Base-by-base conservation (phyloP, 1,140 invertebrate genomes). In the Centruroides sculpturatus region DNA sequence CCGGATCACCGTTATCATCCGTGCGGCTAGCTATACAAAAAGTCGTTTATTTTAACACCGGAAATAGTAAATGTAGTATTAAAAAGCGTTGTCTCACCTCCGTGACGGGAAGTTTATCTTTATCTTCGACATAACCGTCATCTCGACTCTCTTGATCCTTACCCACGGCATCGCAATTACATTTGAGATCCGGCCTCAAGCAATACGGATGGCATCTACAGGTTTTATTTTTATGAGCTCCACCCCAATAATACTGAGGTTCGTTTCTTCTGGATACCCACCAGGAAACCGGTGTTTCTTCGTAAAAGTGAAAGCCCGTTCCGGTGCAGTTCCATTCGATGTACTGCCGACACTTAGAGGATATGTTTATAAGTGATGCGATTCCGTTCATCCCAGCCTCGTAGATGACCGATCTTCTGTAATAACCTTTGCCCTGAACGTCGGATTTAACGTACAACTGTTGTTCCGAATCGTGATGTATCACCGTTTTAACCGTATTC, bases 391-490 rank as follows among this genome's bases (percentile, higher is more conserved):
- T 61, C 7, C 60, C 62, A 3, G 59, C 48, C 3, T 66, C 57
- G 49, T 68, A 69, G 8, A 69, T 57, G 3, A 69, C 52, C 0
- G 57, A 47, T 47, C 68, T 47, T 35, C 56, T 50, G 51, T 67
- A 69, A 11, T 46, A 58, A 23, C 67, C 66, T 7, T 60, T 60
- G 5, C 60, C 64, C 48, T 67, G 63, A 41, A 35, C 52, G 12
- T 49, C 58, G 1, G 64, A 62, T 1, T 61, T 57, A 13, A 67
- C 67, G 13, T 66, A 69, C 1, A 70, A 60, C 4, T 57, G 13
- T 54, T 57, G 47, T 57, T 70, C 69, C 1, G 68, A 66, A 52
- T 70, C 69, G 48, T 70, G 69, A 49, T 69, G 68, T 8, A 70
- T 52, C 3, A 68, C 55, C 1, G 69, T 69, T 34, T 46, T 59